These are phyloP conservation scores for Opisthograptis luteolata DNA, from an alignment of 2,888 invertebrate genomes.

Conservation along the genomic window DNA sequence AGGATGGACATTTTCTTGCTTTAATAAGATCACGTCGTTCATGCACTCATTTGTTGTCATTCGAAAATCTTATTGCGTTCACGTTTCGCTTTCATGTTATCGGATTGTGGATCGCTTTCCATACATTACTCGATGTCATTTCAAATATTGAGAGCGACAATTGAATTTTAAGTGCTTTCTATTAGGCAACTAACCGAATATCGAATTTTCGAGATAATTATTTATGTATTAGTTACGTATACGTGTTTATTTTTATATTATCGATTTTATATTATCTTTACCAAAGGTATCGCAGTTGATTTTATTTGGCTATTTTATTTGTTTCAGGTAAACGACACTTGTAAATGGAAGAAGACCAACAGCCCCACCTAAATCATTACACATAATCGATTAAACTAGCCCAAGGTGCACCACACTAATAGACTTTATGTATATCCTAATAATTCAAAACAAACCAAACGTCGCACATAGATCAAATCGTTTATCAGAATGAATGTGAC, in stretches of 20 bases:
- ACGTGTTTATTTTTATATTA: background rate
- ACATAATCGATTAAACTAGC: background rate
- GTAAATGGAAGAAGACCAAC: background rate
- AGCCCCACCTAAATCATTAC: too few relatives aligned
- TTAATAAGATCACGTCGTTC: slow-evolving; percentile 33
- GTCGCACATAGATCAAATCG: background rate
- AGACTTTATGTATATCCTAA: background rate
- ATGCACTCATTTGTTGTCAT: slow-evolving; percentile 25
- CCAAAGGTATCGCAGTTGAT: background rate
- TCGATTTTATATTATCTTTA: background rate
- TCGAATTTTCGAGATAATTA: slow-evolving; percentile 17
- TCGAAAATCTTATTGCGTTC: slow-evolving; percentile 51
- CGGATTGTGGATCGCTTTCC: slow-evolving; percentile 48
- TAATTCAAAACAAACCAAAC: background rate
- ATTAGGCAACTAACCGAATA: slow-evolving; percentile 25
- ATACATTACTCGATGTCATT: slow-evolving; percentile 51
- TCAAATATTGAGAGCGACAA: slow-evolving; percentile 59
- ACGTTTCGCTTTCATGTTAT: slow-evolving; percentile 59
- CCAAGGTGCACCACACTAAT: background rate
- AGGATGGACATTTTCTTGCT: too few relatives aligned
- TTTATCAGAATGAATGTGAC: slow-evolving; percentile 1
- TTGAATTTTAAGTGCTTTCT: slow-evolving; percentile 57
- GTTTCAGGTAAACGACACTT: slow-evolving; percentile 44
- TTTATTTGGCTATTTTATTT: slow-evolving; percentile 24
- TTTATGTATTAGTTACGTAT: too few relatives aligned